These are phyloP conservation scores for Cheilosia grossa DNA, from an alignment of 2,888 invertebrate species.

Conservation along the genomic window DNA sequence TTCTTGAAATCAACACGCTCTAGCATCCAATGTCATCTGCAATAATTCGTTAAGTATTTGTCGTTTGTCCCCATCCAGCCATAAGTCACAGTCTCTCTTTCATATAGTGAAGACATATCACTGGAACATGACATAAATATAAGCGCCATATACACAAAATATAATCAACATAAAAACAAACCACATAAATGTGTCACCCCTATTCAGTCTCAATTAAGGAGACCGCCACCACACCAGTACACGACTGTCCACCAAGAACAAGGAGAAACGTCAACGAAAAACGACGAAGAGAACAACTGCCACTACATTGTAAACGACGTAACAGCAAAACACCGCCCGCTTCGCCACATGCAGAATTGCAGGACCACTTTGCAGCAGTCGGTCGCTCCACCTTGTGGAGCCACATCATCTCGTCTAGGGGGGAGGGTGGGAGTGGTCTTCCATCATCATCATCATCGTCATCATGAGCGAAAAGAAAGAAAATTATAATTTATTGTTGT, in stretches of 20 bases:
- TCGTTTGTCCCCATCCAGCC: background rate
- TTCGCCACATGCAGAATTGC: conserved; percentile 35
- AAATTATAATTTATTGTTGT: conserved; percentile 73
- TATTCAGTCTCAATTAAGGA: conserved; percentile 68
- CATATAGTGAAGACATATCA: conserved; percentile 51
- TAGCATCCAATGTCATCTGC: too few species aligned
- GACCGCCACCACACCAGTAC: conserved; percentile 41
- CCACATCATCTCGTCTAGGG: conserved; percentile 15
- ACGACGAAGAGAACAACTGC: conserved; percentile 36
- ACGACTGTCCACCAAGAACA: conserved; percentile 12
- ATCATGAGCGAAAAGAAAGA: conserved; percentile 47
- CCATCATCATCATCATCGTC: conserved; percentile 37
- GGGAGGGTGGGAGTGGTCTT: background rate
- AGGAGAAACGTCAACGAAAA: conserved; percentile 46
- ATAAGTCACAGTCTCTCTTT: conserved; percentile 1
- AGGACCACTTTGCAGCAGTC: conserved; percentile 29
- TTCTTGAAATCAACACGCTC: conserved; percentile 47
- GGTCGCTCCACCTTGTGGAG: background rate
- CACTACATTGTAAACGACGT: conserved; percentile 55
- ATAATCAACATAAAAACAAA: conserved; percentile 72
- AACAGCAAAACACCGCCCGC: background rate
- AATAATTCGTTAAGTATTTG: too few species aligned
- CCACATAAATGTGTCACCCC: conserved; percentile 67
- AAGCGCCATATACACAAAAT: conserved; percentile 52
- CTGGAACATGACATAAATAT: conserved; percentile 65